Percentiles rank a stretch among this genome's conserved stretches.
Evolutionary conservation across 2,888 invertebrate genomes (phyloP).

Genomic region (Dicycla oo): DNA sequence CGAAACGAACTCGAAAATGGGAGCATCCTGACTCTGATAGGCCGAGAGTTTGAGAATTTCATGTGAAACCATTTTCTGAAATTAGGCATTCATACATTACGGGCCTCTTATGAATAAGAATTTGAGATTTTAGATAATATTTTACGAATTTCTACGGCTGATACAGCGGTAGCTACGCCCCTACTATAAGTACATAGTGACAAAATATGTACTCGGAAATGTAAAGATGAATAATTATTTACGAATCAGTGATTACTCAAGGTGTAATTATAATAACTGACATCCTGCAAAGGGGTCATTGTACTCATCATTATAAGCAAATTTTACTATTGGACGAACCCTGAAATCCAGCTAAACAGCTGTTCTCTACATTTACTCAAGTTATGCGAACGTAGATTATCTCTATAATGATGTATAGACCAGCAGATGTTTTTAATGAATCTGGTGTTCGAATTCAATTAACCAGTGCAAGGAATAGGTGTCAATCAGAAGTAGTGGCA

Average conservation of each 20-base stretch:
- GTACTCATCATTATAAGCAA: background rate
- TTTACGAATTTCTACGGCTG: too few species aligned
- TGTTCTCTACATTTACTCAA: background rate
- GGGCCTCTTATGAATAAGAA: background rate
- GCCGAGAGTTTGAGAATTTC: too few species aligned
- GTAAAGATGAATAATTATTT: background rate
- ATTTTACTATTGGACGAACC: background rate
- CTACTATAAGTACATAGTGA: background rate
- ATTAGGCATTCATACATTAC: background rate
- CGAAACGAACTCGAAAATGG: background rate
- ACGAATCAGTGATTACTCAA: too few species aligned
- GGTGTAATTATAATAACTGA: background rate
- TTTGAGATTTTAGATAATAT: background rate
- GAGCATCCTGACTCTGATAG: background rate
- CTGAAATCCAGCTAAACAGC: background rate
- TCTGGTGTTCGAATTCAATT: background rate
- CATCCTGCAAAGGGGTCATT: background rate
- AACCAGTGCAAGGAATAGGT: conserved; percentile 20
- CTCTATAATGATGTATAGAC: background rate
- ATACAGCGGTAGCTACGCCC: too few species aligned
- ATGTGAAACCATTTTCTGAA: too few species aligned
- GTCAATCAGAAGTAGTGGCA: conserved; percentile 8
- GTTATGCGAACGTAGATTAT: background rate
- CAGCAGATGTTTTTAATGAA: background rate
- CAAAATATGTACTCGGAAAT: background rate